These are phyloP conservation scores for Coregonus sp. DNA, from an alignment of 2,797 vertebrate genomes.

Conservation along the genomic window DNA sequence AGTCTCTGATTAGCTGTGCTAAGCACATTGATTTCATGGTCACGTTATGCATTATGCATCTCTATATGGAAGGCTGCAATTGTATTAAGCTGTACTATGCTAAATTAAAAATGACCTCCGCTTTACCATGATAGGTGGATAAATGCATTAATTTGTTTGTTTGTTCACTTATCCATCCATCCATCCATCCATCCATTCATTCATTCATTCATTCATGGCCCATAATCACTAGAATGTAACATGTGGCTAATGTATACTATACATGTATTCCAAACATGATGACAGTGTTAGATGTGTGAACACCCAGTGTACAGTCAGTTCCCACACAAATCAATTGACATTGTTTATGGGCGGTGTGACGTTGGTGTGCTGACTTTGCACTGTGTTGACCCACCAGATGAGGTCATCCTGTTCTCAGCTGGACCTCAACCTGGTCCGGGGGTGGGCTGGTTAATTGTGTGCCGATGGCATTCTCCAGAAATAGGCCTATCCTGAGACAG, in stretches of 20 bases:
- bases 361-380: conserved; percentile 9
- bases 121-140: conserved; percentile 21
- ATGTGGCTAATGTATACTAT: no score
- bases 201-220: no score
- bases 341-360: not conserved
- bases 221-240: no score
- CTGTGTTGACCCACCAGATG: not conserved
- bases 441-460: conserved; percentile 47
- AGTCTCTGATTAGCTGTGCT: conserved; percentile 31
- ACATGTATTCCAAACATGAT: no score
- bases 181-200: no score
- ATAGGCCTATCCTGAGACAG: conserved; percentile 50
- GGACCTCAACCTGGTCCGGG: conserved; percentile 28
- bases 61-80: conserved; percentile 14
- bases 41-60: conserved; percentile 33
- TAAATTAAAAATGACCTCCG: conserved; percentile 17
- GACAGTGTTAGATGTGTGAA: not conserved
- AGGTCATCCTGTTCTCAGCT: conserved; percentile 12
- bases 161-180: not conserved
- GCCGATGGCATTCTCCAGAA: conserved; percentile 56
- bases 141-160: conserved; percentile 1
- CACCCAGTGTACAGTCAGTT: not conserved
- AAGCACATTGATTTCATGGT: conserved; percentile 17
- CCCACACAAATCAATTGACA: not conserved
- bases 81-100: conserved; percentile 7